phyloP scores from a whole-genome alignment of 53 echinoderm and acorn worm species.

The Crossaster papposus region DNA sequence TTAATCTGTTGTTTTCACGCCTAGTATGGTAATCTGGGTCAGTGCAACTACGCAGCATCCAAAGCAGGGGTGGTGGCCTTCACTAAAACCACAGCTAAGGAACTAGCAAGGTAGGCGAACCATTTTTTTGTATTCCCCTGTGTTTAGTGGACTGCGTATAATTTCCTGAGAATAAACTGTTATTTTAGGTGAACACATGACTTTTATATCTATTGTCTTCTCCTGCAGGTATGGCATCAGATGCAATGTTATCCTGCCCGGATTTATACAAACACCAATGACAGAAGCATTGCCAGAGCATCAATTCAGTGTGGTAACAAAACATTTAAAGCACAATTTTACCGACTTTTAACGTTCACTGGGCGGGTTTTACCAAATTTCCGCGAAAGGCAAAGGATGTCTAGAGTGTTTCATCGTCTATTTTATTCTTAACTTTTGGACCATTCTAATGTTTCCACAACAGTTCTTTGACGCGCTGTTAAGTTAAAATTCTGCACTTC shows the following conservation, averaged over 20 bases:
- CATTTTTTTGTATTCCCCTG: neutral
- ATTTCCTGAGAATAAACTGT: no score
- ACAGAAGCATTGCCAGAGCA: conserved; percentile 71
- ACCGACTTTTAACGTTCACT: no score
- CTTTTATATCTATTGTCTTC: neutral
- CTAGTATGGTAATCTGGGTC: conserved; percentile 75
- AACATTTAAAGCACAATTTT: no score
- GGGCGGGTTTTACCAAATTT: no score
- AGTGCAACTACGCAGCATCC: conserved; percentile 83
- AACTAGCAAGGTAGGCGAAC: conserved; percentile 63
- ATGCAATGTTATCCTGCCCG: conserved; percentile 76
- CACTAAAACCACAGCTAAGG: conserved; percentile 79
- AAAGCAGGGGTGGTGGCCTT: conserved; percentile 79
- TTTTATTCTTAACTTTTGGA: no score
- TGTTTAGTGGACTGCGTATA: neutral
- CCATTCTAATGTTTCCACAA: no score
- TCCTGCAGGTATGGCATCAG: conserved; percentile 70
- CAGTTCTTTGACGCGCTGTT: no score
- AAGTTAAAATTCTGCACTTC: neutral
- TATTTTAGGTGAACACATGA: neutral
- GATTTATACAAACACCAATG: conserved; percentile 80
- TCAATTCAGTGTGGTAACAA: neutral
- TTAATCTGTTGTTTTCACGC: neutral
- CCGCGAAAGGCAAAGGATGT: no score
- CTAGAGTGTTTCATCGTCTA: no score